Base-by-base conservation (phyloP, 2,888 invertebrate genomes). In the Euspilapteryx auroguttella region DNA sequence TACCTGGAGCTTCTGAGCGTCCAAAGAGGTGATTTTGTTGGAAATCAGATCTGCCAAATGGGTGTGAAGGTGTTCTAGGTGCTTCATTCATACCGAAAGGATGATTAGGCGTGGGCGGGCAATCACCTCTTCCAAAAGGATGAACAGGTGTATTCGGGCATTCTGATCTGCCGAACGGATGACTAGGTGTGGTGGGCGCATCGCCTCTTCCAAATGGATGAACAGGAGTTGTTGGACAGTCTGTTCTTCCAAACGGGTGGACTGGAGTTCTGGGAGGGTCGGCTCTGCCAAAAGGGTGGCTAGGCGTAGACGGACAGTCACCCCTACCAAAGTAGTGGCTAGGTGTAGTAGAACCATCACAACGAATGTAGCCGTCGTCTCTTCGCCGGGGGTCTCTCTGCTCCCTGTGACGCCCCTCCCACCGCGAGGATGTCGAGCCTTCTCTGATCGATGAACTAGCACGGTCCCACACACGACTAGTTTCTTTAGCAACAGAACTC, bases 251-350 rank as follows among this genome's bases (percentile, higher is more conserved):
- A 38, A 53, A 63, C 0, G 53, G 37, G 37, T 55, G 57, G 29
- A 25, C 49, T n/a, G 59, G 55, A 5, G 61, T 55, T n/a, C 39
- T 7, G 4, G 63, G 49, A 28, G 51, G 45, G 6, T 65, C 64
- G 2, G 40, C 35, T 34, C 41, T 41, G 24, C 45, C 43, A 34
- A 44, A 46, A 12, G 39, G 39, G 14, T 27, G 29, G 25, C 32
- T 36, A 1, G 41, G 37, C 4, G 44, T 45, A 32, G 41, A 30
- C 20, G 45, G 41, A 27, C 45, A 40, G n/a, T 48, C 48, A 12
- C 31, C 28, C 21, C 33, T 33, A 10, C 25, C 25, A 30, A 20
- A 31, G 12, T 21, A 24, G 17, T 31, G 27, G 11, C 27, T 27
- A 7, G 31, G 31, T 8, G 31, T 31, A 7, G 24, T 14, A 11